Conservation (phyloP, 2,888 invertebrate genomes). For the Geophilus truncorum region DNA sequence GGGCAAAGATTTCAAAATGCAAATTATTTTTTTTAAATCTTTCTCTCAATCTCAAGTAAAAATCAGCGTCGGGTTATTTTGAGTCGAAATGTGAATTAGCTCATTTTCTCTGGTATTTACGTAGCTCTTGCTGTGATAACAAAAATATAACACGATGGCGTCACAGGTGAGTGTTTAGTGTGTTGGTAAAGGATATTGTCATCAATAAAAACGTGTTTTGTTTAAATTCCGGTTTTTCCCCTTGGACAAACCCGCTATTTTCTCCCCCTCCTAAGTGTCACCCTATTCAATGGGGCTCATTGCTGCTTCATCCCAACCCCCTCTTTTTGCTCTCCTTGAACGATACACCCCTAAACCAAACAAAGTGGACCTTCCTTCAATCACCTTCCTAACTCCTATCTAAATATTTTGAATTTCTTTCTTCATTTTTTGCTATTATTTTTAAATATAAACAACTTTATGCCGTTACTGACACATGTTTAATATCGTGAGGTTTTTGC, state of each 20-base stretch:
- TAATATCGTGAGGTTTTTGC: background rate
- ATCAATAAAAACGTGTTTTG: constrained; percentile 13
- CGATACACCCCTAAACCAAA: constrained; percentile 4
- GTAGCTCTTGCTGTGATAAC: background rate
- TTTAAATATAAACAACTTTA: background rate
- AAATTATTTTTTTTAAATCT: no score
- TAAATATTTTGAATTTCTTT: constrained; percentile 9
- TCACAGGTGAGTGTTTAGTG: constrained; percentile 15
- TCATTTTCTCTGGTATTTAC: background rate
- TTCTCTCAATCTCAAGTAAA: no score
- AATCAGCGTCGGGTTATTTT: background rate
- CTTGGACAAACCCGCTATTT: background rate
- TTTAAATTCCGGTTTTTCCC: constrained; percentile 12
- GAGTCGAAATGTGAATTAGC: background rate
- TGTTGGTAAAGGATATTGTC: constrained; percentile 1
- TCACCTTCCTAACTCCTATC: background rate
- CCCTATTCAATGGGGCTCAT: constrained; percentile 5
- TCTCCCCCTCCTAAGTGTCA: background rate
- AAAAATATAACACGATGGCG: background rate
- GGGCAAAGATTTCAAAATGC: no score
- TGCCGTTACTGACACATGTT: no score
- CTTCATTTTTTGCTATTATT: no score
- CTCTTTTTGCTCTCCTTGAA: background rate
- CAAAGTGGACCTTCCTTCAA: background rate
- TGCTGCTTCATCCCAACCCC: background rate